phyloP scores from a whole-genome alignment of 53 echinoderm and acorn worm genomes.

The Actinopyga echinites region DNA sequence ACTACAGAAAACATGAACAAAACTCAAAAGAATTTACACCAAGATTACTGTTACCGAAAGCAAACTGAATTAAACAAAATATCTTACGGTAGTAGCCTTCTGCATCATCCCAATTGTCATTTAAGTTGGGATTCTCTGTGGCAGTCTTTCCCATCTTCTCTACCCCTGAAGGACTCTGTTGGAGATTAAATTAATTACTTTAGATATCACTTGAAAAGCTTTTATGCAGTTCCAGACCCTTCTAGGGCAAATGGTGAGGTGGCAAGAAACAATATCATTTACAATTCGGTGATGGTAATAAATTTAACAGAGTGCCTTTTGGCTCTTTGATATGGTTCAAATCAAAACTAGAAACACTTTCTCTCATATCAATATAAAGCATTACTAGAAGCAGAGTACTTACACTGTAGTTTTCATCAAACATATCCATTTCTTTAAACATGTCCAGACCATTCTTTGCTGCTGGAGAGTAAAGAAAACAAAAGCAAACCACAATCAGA shows the following conservation, averaged over 20 bases:
- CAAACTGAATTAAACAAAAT: no score
- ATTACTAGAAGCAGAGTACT: slow-evolving; percentile 15
- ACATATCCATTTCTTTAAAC: slow-evolving; percentile 97
- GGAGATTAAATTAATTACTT: not conserved
- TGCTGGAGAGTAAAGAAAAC: slow-evolving; percentile 33
- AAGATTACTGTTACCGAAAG: no score
- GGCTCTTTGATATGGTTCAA: no score
- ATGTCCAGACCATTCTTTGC: slow-evolving; percentile 89
- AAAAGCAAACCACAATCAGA: slow-evolving; percentile 20
- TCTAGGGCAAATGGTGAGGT: no score
- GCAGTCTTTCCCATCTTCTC: slow-evolving; percentile 79
- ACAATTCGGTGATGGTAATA: no score
- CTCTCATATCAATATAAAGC: no score
- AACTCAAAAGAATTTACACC: no score
- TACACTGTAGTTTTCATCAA: slow-evolving; percentile 71
- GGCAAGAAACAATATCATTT: no score
- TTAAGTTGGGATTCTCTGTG: slow-evolving; percentile 91
- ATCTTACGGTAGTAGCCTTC: slow-evolving; percentile 99
- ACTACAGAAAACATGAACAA: no score
- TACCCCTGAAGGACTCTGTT: slow-evolving; percentile 82
- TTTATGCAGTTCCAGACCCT: not conserved
- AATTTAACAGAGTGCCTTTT: no score
- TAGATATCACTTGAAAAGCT: no score
- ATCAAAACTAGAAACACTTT: no score
- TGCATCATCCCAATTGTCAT: slow-evolving; percentile 98